Evolutionary conservation across 2,888 invertebrate species (phyloP).

Genomic region (Melipona bicolor): DNA sequence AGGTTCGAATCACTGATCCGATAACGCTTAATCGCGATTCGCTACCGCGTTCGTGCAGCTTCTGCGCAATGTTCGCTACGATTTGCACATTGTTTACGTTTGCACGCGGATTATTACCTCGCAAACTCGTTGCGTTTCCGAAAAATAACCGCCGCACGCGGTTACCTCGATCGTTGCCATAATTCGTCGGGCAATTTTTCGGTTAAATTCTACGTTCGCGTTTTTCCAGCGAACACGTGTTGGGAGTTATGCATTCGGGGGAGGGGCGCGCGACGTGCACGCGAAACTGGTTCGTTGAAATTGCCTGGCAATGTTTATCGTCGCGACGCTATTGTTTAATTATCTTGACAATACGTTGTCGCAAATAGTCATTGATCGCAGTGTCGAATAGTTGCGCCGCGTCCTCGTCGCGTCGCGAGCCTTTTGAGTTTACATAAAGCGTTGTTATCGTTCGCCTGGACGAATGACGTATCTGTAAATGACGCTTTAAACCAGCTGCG

Average conservation of each 20-base stretch:
- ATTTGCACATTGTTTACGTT: constrained; percentile 10
- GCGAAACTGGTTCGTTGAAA: constrained; percentile 1
- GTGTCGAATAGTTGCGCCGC: constrained; percentile 7
- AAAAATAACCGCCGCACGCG: neutral
- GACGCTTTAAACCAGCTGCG: constrained; percentile 56
- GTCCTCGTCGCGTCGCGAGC: constrained; percentile 8
- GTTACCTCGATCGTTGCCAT: neutral
- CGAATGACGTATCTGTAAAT: constrained; percentile 63
- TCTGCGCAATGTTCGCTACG: constrained; percentile 50
- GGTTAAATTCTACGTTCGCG: neutral
- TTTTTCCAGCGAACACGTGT: neutral
- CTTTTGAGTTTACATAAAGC: constrained; percentile 42
- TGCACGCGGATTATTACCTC: neutral
- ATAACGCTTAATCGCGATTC: constrained; percentile 75
- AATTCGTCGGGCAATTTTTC: neutral
- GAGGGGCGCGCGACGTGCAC: neutral
- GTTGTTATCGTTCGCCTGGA: constrained; percentile 50
- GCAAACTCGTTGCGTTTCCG: neutral
- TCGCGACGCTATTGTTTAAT: constrained; percentile 54
- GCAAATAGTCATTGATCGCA: constrained; percentile 46
- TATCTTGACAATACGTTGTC: constrained; percentile 57
- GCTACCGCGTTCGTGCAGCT: constrained; percentile 61
- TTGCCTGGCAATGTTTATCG: constrained; percentile 42
- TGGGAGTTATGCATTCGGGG: neutral
- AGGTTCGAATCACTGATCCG: constrained; percentile 71